These are phyloP conservation scores for Cydia strobilella DNA, from an alignment of 1,140 invertebrate genomes.

Conservation along the genomic window DNA sequence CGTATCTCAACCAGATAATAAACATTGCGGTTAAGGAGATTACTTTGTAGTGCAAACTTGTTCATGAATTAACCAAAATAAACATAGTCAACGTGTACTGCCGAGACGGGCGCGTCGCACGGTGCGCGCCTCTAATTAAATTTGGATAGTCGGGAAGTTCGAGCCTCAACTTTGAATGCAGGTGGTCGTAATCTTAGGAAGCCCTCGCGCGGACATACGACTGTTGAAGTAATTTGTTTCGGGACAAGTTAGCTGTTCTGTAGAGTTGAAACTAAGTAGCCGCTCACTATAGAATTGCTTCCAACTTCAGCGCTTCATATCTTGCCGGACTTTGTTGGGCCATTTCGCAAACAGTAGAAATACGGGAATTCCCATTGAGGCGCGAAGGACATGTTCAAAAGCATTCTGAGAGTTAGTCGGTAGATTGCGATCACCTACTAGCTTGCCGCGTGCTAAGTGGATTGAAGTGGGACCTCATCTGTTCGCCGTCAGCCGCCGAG, in stretches of 20 bases:
- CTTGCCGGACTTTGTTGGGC: conserved; percentile 28
- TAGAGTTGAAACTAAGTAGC: conserved; percentile 32
- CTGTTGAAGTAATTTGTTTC: conserved; percentile 32
- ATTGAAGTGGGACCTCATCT: conserved; percentile 76
- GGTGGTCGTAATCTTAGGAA: conserved; percentile 41
- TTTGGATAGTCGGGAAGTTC: conserved; percentile 51
- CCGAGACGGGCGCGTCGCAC: conserved; percentile 33
- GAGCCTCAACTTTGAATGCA: conserved; percentile 46
- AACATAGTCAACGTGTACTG: conserved; percentile 37
- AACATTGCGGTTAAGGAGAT: conserved; percentile 56
- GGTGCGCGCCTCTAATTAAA: conserved; percentile 51
- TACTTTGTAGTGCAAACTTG: conserved; percentile 56
- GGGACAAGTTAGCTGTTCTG: conserved; percentile 31
- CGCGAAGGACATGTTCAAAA: conserved; percentile 40
- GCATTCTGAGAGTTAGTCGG: conserved; percentile 51
- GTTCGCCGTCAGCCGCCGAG: conserved; percentile 64
- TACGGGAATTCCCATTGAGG: conserved; percentile 15
- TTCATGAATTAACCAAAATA: conserved; percentile 53
- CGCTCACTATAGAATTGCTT: conserved; percentile 28
- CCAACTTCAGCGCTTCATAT: conserved; percentile 29
- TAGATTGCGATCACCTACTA: conserved; percentile 66
- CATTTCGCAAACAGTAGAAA: conserved; percentile 25
- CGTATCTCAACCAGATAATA: conserved; percentile 52
- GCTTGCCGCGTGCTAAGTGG: conserved; percentile 69
- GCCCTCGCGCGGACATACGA: conserved; percentile 8